Evolutionary conservation across 23 tunicate species (phyloP).

Genomic region (Trididemnum nubilum): DNA sequence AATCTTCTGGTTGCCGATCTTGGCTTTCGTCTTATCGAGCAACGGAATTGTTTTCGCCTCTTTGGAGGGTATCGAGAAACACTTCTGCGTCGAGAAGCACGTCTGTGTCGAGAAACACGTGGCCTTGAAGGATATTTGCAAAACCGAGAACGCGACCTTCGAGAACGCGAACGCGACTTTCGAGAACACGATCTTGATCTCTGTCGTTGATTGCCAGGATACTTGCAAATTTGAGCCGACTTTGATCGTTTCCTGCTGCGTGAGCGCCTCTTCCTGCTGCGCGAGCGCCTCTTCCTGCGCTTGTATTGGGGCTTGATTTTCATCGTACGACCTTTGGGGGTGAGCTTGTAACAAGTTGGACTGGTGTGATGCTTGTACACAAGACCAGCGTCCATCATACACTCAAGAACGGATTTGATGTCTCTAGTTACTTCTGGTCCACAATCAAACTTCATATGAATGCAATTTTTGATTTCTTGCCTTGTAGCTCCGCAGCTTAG

Average conservation of each 20-base stretch:
- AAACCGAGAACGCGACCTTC: neutral
- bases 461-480: neutral
- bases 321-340: conserved; percentile 21
- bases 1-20: neutral
- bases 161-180: neutral
- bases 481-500: neutral
- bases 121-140: neutral
- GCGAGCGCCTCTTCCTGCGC: neutral
- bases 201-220: neutral
- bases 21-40: neutral
- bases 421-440: neutral
- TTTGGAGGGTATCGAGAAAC: neutral
- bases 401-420: neutral
- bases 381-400: conserved; percentile 9
- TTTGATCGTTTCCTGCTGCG: neutral
- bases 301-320: neutral
- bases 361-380: neutral
- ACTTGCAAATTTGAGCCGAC: neutral
- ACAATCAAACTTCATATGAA: neutral
- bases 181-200: neutral
- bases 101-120: neutral
- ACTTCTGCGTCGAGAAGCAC: neutral
- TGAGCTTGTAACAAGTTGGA: conserved; percentile 1
- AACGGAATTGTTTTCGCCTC: neutral
- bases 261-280: neutral